A percentile compares a stretch with the other conserved stretches of the same genome.
Conservation (phyloP, 1,140 invertebrate species). For the Hormaphis cornu region DNA sequence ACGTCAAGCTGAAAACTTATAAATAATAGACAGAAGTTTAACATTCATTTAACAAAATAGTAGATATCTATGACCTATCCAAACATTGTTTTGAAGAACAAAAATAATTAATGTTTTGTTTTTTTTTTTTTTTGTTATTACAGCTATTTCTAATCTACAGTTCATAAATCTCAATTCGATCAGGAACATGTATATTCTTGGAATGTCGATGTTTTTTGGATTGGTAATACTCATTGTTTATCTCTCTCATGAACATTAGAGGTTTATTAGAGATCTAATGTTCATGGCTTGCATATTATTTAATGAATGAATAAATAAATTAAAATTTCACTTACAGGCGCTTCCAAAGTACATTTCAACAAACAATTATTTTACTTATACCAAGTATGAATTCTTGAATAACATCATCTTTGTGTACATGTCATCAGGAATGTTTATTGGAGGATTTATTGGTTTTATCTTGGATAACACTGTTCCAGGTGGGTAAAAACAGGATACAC, state of each 20-base stretch:
- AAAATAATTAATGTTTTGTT: background rate
- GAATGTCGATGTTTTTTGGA: slow-evolving; percentile 21
- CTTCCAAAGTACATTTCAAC: background rate
- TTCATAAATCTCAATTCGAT: slow-evolving; percentile 23
- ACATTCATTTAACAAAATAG: no score
- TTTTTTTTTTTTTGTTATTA: background rate
- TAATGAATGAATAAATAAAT: no score
- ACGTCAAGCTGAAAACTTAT: no score
- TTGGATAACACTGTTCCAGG: slow-evolving; percentile 25
- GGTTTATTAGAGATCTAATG: background rate
- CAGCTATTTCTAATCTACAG: slow-evolving; percentile 17
- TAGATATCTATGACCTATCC: no score
- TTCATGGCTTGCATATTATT: background rate
- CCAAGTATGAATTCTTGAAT: background rate
- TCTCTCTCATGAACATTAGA: no score
- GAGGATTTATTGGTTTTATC: background rate
- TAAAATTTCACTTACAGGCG: background rate
- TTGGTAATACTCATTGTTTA: background rate
- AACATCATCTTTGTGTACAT: background rate
- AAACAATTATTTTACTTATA: background rate
- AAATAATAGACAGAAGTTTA: no score
- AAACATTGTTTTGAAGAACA: no score
- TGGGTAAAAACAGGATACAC: no score
- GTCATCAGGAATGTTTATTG: slow-evolving; percentile 7
- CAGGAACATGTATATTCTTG: slow-evolving; percentile 22